Evolutionary conservation across 2,113 vertebrate genomes (phyloP), one percentile per base, ranked within the genome.

Genomic region (Penelope pileata): DNA sequence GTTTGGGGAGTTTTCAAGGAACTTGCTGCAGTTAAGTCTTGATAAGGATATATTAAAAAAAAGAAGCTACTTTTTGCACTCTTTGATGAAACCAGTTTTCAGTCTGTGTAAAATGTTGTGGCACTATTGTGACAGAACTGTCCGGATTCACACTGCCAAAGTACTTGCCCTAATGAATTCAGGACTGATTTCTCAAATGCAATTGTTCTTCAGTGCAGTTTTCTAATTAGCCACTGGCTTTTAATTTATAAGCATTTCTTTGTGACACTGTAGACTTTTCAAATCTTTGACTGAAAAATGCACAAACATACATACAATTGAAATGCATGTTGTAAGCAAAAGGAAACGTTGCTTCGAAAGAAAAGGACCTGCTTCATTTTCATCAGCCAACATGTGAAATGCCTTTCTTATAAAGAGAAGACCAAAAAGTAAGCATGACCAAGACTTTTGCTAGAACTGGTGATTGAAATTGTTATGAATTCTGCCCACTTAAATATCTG

Each of bases 401-500:
- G 48, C 69, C 81, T 86, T 92, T 91, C 70, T 86, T 56, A 21
- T 59, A 68, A 43, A 84, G 23, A 58, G 4, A 81, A 36, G 50
- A 94, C 56, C 96, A 36, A 67, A 83, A 91, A 91, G 50, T 94
- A 91, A 94, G 84, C 67, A 79, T 18, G 38, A 96, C 84, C 89
- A 68, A 59, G 54, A 34, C n/a, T 95, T 95, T 95, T 66, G 5
- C 60, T 90, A 54, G 42, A 88, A 90, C 12, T 67, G 22, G 32
- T 95, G 89, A 96, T 81, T 95, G 88, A 96, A 94, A 42, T 93
- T 91, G 77, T 91, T 94, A 80, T 42, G 78, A 75, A 91, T 93
- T 79, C 80, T 90, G 12, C 70, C 50, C 13, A 77, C 75, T 73
- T 80, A 94, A 66, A 17, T 64, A 45, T 91, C 93, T 94, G 54